A percentile compares a stretch with the other conserved stretches of the same genome.
phyloP scores from a whole-genome alignment of 2,888 invertebrate species.

The Chelonus formosanus region DNA sequence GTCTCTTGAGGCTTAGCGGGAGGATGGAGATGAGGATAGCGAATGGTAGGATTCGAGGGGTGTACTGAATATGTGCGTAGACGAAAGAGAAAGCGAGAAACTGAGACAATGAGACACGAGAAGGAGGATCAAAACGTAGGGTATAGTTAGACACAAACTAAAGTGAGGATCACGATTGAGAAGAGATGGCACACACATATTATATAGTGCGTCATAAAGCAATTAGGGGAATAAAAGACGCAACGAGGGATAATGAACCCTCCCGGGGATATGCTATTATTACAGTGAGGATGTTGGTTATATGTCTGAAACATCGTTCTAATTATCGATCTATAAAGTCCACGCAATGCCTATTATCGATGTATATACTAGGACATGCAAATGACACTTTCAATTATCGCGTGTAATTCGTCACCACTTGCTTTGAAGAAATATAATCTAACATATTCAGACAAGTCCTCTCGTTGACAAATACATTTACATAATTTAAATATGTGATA shows the following conservation, averaged over 20 bases:
- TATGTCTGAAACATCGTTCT: slow-evolving; percentile 37
- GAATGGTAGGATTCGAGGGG: slow-evolving; percentile 21
- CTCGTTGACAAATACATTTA: no score
- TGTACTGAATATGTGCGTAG: slow-evolving; percentile 20
- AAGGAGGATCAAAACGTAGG: slow-evolving; percentile 33
- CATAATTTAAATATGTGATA: no score
- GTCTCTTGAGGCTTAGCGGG: slow-evolving; percentile 18
- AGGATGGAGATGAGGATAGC: slow-evolving; percentile 13
- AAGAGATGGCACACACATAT: slow-evolving; percentile 18
- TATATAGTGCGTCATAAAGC: slow-evolving; percentile 45
- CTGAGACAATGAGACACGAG: slow-evolving; percentile 16
- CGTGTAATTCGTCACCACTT: slow-evolving; percentile 14
- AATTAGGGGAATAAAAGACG: slow-evolving; percentile 48
- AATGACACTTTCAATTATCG: not conserved
- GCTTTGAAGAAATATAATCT: not conserved
- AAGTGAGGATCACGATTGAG: slow-evolving; percentile 2
- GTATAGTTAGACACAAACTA: slow-evolving; percentile 2
- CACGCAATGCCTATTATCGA: not conserved
- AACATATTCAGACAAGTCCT: no score
- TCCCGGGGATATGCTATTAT: slow-evolving; percentile 28
- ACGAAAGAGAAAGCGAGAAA: slow-evolving; percentile 17
- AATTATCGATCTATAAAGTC: slow-evolving; percentile 36
- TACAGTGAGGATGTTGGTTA: slow-evolving; percentile 22
- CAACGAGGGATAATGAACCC: slow-evolving; percentile 46
- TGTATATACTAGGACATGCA: no score